phyloP scores from a whole-genome alignment of 2,113 vertebrate species.

The Chaenocephalus aceratus region DNA sequence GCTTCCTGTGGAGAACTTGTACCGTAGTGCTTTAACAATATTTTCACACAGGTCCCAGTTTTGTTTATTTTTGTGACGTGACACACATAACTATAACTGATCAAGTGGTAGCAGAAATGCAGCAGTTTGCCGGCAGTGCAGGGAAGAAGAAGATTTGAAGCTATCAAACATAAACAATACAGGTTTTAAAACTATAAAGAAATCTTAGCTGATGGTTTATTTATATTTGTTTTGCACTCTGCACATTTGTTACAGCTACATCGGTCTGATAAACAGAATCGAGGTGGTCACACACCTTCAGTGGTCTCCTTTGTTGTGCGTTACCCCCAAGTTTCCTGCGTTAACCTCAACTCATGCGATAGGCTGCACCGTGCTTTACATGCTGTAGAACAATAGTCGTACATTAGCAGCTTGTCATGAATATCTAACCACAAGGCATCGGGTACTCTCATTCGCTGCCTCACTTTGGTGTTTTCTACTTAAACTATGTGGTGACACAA shows the following conservation, averaged over 20 bases:
- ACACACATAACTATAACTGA: background rate
- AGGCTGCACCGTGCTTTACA: background rate
- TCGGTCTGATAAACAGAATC: too few relatives aligned
- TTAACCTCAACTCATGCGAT: slow-evolving; percentile 31
- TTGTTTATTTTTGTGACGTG: too few relatives aligned
- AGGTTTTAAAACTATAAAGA: background rate
- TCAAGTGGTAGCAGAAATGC: background rate
- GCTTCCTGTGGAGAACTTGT: too few relatives aligned
- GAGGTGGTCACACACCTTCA: slow-evolving; percentile 5
- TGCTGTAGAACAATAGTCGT: too few relatives aligned
- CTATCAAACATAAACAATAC: background rate
- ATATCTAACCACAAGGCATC: background rate
- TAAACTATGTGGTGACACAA: background rate
- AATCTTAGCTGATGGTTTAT: background rate
- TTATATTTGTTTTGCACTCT: background rate
- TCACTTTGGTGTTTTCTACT: background rate
- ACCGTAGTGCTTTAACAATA: too few relatives aligned
- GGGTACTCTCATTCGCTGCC: background rate
- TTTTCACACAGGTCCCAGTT: too few relatives aligned
- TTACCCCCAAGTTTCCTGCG: slow-evolving; percentile 7
- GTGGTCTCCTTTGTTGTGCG: slow-evolving; percentile 6
- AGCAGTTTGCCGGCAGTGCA: too few relatives aligned
- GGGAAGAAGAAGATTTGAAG: background rate
- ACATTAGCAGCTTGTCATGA: background rate
- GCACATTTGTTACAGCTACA: background rate